A percentile compares a stretch with the other conserved stretches of the same genome.
phyloP scores from a whole-genome alignment of 2,797 vertebrate species.

The Merluccius polli region DNA sequence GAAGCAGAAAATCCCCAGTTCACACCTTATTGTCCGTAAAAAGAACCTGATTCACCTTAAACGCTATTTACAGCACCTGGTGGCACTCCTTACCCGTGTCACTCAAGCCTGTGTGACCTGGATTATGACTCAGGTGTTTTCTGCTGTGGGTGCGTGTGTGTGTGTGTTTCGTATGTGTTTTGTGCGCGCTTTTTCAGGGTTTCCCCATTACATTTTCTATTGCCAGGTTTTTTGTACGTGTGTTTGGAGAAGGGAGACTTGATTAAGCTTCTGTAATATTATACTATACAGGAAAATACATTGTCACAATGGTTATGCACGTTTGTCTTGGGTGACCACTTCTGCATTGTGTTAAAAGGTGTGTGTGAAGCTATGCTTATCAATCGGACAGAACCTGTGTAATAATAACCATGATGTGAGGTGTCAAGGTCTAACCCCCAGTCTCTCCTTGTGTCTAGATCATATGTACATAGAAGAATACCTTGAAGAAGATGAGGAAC shows the following conservation, averaged over 20 bases:
- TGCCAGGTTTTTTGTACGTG: neutral
- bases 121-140: slow-evolving; percentile 59
- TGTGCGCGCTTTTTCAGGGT: neutral
- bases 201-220: neutral
- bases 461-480: slow-evolving; percentile 78
- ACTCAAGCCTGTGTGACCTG: slow-evolving; percentile 15
- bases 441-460: slow-evolving; percentile 53
- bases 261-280: neutral
- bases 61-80: slow-evolving; percentile 56
- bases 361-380: neutral
- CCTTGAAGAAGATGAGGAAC: slow-evolving; percentile 80
- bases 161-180: slow-evolving; percentile 4
- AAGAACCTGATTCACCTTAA: slow-evolving; percentile 56
- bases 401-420: neutral
- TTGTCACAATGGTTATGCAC: no score
- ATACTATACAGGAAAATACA: no score
- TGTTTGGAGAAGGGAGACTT: neutral
- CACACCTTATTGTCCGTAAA: slow-evolving; percentile 37
- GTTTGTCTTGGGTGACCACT: neutral
- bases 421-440: neutral
- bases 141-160: slow-evolving; percentile 10
- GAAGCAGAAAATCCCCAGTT: slow-evolving; percentile 32
- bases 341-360: neutral
- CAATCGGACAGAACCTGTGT: neutral
- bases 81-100: slow-evolving; percentile 30